Conservation (phyloP, 2,888 invertebrate species). For the Tetramorium bicarinatum region DNA sequence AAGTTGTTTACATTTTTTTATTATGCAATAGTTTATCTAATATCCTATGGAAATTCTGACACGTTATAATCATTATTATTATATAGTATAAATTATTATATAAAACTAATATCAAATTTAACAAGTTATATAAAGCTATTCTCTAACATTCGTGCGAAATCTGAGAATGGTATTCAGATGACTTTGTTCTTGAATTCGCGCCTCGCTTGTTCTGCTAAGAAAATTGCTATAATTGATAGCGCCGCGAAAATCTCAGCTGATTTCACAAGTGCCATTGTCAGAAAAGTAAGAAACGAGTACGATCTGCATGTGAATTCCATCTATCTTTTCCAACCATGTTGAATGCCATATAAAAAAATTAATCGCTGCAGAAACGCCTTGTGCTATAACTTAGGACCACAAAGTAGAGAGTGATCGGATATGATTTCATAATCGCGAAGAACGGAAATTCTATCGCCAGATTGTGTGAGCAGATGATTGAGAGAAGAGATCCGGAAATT, state of each 20-base stretch:
- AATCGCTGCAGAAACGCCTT: too few species aligned
- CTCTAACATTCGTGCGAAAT: not conserved
- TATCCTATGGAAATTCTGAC: not conserved
- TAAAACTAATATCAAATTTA: too few species aligned
- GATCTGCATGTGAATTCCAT: not conserved
- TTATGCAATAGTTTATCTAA: not conserved
- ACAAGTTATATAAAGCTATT: not conserved
- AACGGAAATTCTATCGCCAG: constrained; percentile 2
- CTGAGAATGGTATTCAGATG: not conserved
- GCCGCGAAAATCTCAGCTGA: not conserved
- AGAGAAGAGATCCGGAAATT: not conserved
- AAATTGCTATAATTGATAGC: constrained; percentile 35
- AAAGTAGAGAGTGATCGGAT: too few species aligned
- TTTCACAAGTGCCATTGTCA: not conserved
- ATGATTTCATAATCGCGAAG: constrained; percentile 22
- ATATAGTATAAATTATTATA: not conserved
- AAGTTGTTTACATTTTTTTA: not conserved
- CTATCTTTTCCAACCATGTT: not conserved
- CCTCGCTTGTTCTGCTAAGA: constrained; percentile 1
- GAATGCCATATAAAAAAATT: not conserved
- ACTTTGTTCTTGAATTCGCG: constrained; percentile 49
- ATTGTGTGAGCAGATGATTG: not conserved
- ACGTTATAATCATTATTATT: not conserved
- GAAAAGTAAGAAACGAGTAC: not conserved
- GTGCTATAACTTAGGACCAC: too few species aligned